Evolutionary conservation across 2,113 vertebrate genomes (phyloP).

Genomic region (Holacanthus passer): DNA sequence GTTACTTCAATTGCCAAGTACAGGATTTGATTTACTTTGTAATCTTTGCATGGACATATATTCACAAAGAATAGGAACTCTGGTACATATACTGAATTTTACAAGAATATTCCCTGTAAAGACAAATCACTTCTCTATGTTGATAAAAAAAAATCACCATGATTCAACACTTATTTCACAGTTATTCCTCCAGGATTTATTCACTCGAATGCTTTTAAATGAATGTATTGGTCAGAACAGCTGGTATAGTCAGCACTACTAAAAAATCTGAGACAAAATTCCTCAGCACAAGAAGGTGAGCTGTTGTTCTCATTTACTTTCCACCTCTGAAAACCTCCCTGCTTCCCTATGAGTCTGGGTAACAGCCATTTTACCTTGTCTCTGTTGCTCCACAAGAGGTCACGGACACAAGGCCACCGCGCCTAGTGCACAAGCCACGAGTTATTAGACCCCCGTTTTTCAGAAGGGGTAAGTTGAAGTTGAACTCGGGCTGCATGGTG

Average conservation of each 20-base stretch:
- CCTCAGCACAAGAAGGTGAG: constrained; percentile 12
- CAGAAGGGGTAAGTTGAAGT: constrained; percentile 82
- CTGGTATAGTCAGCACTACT: neutral
- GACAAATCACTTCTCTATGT: neutral
- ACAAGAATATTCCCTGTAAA: neutral
- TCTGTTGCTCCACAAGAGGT: constrained; percentile 84
- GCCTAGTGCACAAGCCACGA: constrained; percentile 77
- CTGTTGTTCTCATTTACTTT: constrained; percentile 40
- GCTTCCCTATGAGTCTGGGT: constrained; percentile 64
- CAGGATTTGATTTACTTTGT: neutral
- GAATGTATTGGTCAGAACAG: neutral
- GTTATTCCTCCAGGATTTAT: neutral
- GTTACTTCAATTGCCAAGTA: neutral
- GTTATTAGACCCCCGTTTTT: constrained; percentile 83
- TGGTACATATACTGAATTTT: neutral
- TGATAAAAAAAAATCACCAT: neutral
- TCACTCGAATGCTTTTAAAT: neutral
- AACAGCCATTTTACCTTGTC: constrained; percentile 76
- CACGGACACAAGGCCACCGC: constrained; percentile 78
- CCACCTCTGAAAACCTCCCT: constrained; percentile 46
- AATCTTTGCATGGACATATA: neutral
- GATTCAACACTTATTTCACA: neutral
- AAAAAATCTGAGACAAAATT: constrained; percentile 30
- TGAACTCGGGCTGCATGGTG: constrained; percentile 78
- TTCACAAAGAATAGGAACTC: neutral